Conservation (phyloP, 2,888 invertebrate genomes). For the Dioctria linearis region DNA sequence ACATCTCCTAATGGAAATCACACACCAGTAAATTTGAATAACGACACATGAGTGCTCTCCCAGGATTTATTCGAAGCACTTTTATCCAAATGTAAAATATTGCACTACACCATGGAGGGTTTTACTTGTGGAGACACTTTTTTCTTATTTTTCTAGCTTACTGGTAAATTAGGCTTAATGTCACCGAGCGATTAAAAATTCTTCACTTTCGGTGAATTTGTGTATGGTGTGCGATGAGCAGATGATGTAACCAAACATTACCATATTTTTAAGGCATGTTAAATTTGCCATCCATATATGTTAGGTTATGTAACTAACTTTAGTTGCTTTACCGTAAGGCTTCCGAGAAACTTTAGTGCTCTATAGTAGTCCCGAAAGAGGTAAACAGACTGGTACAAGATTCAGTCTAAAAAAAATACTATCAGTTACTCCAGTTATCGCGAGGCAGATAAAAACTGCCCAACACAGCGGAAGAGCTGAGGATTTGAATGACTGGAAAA, state of each 20-base stretch:
- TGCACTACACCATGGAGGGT: neutral
- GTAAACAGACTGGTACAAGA: neutral
- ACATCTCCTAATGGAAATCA: conserved; percentile 39
- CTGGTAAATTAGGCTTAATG: conserved; percentile 31
- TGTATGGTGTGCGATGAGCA: neutral
- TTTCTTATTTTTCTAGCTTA: conserved; percentile 28
- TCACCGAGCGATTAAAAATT: conserved; percentile 43
- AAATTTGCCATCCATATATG: neutral
- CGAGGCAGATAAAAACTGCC: too few relatives aligned
- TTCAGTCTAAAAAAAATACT: neutral
- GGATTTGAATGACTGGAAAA: too few relatives aligned
- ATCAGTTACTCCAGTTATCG: neutral
- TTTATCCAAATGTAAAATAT: conserved; percentile 41
- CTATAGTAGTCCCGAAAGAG: too few relatives aligned
- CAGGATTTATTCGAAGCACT: conserved; percentile 39
- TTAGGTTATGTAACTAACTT: neutral
- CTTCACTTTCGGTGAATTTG: neutral
- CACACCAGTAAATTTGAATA: conserved; percentile 46
- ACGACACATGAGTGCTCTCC: conserved; percentile 18
- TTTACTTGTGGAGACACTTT: conserved; percentile 2
- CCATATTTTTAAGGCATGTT: conserved; percentile 14
- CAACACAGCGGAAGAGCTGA: too few relatives aligned
- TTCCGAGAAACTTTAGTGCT: too few relatives aligned
- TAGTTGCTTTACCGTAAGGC: neutral
- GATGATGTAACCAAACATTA: too few relatives aligned